Evolutionary conservation across 2,113 vertebrate species (phyloP).

Genomic region (Tachysurus fulvidraco): DNA sequence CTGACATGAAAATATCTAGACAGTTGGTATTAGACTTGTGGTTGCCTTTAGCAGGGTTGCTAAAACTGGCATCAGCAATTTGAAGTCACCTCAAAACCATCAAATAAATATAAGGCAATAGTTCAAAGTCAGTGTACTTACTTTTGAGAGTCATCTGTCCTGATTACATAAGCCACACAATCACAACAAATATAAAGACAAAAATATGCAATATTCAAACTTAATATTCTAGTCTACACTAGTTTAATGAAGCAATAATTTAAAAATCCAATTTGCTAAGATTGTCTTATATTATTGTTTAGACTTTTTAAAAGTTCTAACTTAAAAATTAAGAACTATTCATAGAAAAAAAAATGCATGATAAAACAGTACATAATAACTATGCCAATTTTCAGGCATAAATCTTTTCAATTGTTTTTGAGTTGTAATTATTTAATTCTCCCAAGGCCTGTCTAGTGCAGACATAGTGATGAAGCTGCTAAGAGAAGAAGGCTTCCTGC

Average conservation of each 20-base stretch:
- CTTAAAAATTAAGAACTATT: not conserved
- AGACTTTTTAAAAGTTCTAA: not conserved
- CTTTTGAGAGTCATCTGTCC: not conserved
- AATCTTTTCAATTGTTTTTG: not conserved
- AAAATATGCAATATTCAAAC: not conserved
- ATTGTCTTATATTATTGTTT: not conserved
- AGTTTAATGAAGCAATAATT: not conserved
- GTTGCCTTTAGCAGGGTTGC: not conserved
- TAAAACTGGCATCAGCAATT: not conserved
- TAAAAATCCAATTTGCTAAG: not conserved
- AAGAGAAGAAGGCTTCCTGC: slow-evolving; percentile 55
- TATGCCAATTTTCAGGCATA: not conserved
- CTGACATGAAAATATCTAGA: not conserved
- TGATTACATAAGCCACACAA: not conserved
- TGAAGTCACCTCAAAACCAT: not conserved
- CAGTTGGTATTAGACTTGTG: not conserved
- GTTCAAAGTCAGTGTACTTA: not conserved
- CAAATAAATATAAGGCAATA: not conserved
- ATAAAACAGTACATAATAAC: slow-evolving; percentile 39
- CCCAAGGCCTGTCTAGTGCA: slow-evolving; percentile 18
- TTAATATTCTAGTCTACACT: not conserved
- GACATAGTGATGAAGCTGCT: slow-evolving; percentile 57
- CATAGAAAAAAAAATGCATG: slow-evolving; percentile 35
- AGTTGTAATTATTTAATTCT: slow-evolving; percentile 20
- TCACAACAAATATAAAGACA: not conserved